Conservation (phyloP, 2,888 invertebrate genomes). For the Stratiomys singularior region DNA sequence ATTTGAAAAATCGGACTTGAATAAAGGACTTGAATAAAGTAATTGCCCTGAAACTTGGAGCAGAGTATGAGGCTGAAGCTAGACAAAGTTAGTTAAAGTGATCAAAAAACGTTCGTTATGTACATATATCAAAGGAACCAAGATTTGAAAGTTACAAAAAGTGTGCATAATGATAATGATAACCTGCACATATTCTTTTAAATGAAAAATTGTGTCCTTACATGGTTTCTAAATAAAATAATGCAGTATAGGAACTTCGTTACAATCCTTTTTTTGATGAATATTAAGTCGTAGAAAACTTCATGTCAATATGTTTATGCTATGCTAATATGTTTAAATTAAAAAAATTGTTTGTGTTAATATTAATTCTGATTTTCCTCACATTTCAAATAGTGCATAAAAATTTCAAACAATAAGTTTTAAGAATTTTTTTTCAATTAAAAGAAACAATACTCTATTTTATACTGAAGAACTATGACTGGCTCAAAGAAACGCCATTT, state of each 20-base stretch:
- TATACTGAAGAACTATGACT: neutral
- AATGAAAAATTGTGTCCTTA: constrained; percentile 12
- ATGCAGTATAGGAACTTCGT: neutral
- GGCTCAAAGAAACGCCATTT: neutral
- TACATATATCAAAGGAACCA: too few relatives aligned
- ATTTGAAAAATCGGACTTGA: too few relatives aligned
- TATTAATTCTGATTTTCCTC: neutral
- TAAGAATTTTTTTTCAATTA: neutral
- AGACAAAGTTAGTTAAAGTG: neutral
- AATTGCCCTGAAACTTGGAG: neutral
- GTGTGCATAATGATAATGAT: constrained; percentile 2
- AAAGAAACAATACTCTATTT: neutral
- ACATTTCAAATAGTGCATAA: constrained; percentile 5
- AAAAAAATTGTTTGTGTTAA: neutral
- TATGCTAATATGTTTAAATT: neutral
- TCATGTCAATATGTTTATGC: constrained; percentile 20
- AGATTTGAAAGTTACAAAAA: neutral
- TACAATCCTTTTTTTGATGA: constrained; percentile 16
- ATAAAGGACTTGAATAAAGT: too few relatives aligned
- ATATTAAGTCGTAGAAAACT: constrained; percentile 15
- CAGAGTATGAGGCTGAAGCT: neutral
- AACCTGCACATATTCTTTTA: neutral
- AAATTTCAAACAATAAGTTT: constrained; percentile 4
- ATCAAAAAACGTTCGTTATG: neutral
- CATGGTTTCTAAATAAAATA: constrained; percentile 13